A percentile compares a stretch with the other conserved stretches of the same genome.
These are phyloP conservation scores for Hypercompe scribonia DNA, from an alignment of 2,888 invertebrate species.

Conservation along the genomic window DNA sequence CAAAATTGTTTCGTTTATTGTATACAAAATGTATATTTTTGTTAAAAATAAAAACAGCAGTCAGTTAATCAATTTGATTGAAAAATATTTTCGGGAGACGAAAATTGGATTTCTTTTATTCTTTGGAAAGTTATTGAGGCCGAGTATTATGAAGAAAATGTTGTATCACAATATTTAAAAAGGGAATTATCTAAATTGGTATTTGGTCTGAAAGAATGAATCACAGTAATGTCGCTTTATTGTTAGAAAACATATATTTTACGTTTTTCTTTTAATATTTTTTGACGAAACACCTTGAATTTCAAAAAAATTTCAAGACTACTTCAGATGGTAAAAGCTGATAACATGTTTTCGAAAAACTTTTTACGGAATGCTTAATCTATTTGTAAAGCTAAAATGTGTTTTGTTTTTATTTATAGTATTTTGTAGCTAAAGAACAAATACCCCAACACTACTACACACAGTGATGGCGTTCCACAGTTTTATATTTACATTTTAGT, in stretches of 20 bases:
- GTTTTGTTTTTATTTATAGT: neutral
- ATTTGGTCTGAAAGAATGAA: constrained; percentile 36
- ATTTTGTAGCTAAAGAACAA: neutral
- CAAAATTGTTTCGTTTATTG: neutral
- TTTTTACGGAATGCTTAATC: too few species aligned
- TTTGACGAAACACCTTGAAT: neutral
- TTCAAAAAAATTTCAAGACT: neutral
- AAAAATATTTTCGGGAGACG: neutral
- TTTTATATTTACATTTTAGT: neutral
- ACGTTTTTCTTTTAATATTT: neutral
- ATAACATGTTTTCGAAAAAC: too few species aligned
- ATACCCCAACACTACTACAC: neutral
- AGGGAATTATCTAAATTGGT: constrained; percentile 48
- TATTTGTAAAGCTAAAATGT: neutral
- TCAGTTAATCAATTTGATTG: neutral
- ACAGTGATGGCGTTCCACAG: too few species aligned
- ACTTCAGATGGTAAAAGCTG: neutral
- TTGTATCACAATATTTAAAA: constrained; percentile 53
- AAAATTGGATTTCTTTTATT: constrained; percentile 35
- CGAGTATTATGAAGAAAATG: constrained; percentile 38
- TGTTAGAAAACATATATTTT: neutral
- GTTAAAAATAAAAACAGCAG: neutral
- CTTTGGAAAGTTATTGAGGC: constrained; percentile 29
- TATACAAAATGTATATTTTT: neutral
- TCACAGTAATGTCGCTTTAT: constrained; percentile 25